Evolutionary conservation across 2,113 vertebrate genomes (phyloP).

Genomic region (Cyphomyrus discorhynchus): DNA sequence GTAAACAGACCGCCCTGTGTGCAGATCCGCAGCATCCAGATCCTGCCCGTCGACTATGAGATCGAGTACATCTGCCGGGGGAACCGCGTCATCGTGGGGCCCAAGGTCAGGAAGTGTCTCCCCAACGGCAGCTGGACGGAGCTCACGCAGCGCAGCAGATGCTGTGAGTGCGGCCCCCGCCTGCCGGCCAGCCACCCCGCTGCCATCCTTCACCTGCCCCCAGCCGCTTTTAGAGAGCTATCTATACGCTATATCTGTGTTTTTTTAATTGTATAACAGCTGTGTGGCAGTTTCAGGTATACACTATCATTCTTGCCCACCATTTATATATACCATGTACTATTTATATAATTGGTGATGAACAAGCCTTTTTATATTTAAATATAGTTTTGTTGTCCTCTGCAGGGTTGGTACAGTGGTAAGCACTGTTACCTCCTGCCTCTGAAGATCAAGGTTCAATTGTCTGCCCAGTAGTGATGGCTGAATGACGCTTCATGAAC

Average conservation of each 20-base stretch:
- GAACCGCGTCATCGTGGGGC: constrained; percentile 79
- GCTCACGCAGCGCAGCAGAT: constrained; percentile 74
- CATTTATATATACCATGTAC: neutral
- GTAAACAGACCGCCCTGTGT: neutral
- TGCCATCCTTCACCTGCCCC: neutral
- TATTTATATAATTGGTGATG: neutral
- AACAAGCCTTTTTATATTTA: neutral
- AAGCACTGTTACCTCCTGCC: neutral
- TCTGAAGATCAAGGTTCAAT: neutral
- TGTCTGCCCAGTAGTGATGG: neutral
- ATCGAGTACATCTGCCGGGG: constrained; percentile 90
- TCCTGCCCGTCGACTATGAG: constrained; percentile 88
- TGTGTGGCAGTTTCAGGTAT: neutral
- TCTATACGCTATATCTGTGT: neutral
- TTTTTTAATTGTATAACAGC: neutral
- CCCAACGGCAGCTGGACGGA: constrained; percentile 85
- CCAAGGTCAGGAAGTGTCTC: constrained; percentile 88
- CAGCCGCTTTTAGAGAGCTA: neutral
- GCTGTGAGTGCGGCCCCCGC: constrained; percentile 64
- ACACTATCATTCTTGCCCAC: neutral
- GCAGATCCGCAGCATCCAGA: constrained; percentile 71
- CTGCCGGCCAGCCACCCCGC: too few relatives aligned
- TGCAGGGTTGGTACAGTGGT: neutral
- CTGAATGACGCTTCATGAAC: too few relatives aligned
- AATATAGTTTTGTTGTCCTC: neutral